Percentiles rank a stretch among this genome's conserved stretches.
Conservation (phyloP, 2,797 vertebrate species). For the Urocyon cinereoargenteus region DNA sequence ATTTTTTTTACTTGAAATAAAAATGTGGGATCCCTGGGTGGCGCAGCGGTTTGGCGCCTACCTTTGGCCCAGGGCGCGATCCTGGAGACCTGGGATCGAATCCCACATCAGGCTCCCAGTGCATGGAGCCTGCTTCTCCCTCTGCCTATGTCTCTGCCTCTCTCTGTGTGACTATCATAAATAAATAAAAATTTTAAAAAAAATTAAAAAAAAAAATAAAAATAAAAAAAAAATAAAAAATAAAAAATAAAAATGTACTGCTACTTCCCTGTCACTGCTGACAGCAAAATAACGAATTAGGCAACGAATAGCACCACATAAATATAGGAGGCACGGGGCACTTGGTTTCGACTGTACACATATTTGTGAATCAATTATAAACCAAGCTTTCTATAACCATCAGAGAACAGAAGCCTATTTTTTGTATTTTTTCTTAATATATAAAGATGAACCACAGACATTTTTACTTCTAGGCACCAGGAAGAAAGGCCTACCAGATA, state of each 20-base stretch:
- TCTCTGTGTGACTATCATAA: too few species aligned
- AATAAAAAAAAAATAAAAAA: too few species aligned
- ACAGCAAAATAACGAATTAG: neutral
- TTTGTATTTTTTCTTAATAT: constrained; percentile 5
- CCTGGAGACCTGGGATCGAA: too few species aligned
- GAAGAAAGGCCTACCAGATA: neutral
- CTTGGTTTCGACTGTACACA: neutral
- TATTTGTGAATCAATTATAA: neutral
- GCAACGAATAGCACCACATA: neutral
- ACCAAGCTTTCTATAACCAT: neutral
- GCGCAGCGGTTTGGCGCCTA: too few species aligned
- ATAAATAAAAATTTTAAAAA: too few species aligned
- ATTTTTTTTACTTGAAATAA: constrained; percentile 23
- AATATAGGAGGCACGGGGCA: neutral
- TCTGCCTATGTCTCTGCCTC: too few species aligned
- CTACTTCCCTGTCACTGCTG: neutral
- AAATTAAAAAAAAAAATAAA: too few species aligned
- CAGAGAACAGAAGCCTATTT: neutral
- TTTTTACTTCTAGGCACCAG: neutral
- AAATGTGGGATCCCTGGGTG: too few species aligned
- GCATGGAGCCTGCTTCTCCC: too few species aligned
- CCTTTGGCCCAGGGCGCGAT: too few species aligned
- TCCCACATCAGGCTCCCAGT: too few species aligned
- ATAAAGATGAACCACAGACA: constrained; percentile 27
- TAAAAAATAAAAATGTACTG: constrained; percentile 38